Conservation (phyloP, 2,888 invertebrate genomes). For the Hirtodrosophila duncani region DNA sequence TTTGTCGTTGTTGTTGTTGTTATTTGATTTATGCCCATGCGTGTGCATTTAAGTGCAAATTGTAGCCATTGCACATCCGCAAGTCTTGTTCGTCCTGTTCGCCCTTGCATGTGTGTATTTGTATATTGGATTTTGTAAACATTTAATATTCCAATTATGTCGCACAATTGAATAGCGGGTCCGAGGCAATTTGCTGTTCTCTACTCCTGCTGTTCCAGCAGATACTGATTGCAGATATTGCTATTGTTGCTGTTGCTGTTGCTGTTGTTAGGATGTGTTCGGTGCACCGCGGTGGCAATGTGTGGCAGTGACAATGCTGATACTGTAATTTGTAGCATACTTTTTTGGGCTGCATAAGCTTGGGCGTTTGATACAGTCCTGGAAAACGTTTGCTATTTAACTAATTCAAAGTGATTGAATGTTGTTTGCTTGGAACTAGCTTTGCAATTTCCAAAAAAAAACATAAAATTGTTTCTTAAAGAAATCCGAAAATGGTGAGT, state of each 20-base stretch:
- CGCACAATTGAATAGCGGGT: constrained; percentile 61
- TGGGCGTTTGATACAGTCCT: too few relatives aligned
- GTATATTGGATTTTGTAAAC: constrained; percentile 68
- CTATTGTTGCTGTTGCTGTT: constrained; percentile 17
- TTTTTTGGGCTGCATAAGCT: too few relatives aligned
- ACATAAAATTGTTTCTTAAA: too few relatives aligned
- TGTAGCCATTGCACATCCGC: constrained; percentile 33
- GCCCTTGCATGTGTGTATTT: constrained; percentile 38
- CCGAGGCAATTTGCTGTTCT: constrained; percentile 44
- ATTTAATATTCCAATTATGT: constrained; percentile 71
- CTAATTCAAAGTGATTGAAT: too few relatives aligned
- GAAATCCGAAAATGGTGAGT: too few relatives aligned
- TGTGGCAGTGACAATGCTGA: too few relatives aligned
- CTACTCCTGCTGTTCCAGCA: not conserved
- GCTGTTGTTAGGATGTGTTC: too few relatives aligned
- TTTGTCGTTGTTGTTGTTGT: constrained; percentile 21
- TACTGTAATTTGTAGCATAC: too few relatives aligned
- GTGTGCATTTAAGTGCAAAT: constrained; percentile 65
- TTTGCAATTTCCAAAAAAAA: too few relatives aligned
- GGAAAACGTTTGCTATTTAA: too few relatives aligned
- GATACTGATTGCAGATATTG: not conserved
- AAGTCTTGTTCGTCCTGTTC: not conserved
- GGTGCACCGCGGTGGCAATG: too few relatives aligned
- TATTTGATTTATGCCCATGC: constrained; percentile 63
- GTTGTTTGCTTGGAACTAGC: too few relatives aligned